Percentiles rank a stretch among this genome's conserved stretches.
phyloP scores from a whole-genome alignment of 53 echinoderm and acorn worm species.

The Holothuria scabra region DNA sequence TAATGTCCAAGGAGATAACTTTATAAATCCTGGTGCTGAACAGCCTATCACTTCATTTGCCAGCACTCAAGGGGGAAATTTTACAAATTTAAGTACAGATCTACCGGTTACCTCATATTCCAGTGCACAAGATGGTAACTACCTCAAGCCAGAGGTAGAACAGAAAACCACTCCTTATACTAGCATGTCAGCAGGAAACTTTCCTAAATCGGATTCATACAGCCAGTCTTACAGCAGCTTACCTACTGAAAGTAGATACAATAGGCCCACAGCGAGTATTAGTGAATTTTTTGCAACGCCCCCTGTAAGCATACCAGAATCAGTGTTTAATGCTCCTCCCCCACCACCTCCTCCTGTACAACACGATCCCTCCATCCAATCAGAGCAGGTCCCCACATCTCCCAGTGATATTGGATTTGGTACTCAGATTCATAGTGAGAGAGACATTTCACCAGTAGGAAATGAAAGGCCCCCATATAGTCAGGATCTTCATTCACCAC shows the following conservation, averaged over 20 bases:
- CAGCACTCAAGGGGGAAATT: not conserved
- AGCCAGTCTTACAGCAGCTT: not conserved
- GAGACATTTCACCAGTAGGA: not conserved
- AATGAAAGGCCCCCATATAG: not conserved
- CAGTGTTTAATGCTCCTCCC: not conserved
- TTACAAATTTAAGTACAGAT: too few relatives aligned
- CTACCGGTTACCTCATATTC: not conserved
- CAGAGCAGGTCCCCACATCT: not conserved
- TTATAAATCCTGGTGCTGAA: too few relatives aligned
- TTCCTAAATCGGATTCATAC: not conserved
- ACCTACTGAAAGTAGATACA: not conserved
- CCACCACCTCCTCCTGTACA: not conserved
- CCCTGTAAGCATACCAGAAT: not conserved
- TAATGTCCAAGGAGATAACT: not conserved
- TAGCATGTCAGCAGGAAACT: not conserved
- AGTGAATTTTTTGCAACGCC: constrained; percentile 2
- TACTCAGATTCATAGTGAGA: not conserved
- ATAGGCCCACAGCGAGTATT: not conserved
- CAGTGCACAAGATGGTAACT: not conserved
- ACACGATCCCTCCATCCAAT: not conserved
- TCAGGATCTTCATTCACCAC: not conserved
- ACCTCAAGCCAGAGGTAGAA: too few relatives aligned
- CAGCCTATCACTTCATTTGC: not conserved
- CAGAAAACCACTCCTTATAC: too few relatives aligned
- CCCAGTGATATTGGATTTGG: not conserved